Percentiles rank a stretch among this genome's conserved stretches.
Evolutionary conservation across 2,888 invertebrate genomes (phyloP).

Genomic region (Pherbina coryleti): DNA sequence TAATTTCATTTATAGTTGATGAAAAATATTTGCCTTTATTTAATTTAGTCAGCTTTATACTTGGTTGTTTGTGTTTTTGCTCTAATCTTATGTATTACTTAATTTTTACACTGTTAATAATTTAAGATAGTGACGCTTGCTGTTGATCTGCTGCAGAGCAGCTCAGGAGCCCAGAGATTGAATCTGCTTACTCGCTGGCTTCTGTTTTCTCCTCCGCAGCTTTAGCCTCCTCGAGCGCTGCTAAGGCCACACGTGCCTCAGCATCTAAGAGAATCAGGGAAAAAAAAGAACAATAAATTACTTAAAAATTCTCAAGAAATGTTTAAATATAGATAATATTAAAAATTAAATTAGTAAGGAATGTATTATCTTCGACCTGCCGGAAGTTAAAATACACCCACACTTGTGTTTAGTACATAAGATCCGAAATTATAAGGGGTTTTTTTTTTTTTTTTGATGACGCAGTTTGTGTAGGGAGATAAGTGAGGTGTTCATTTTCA

Average conservation of each 20-base stretch:
- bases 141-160: neutral
- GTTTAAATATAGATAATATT: too few relatives aligned
- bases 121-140: neutral
- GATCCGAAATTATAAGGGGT: too few relatives aligned
- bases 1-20: neutral
- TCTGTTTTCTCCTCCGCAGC: neutral
- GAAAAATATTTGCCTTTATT: conserved; percentile 5
- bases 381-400: too few relatives aligned
- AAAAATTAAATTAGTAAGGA: too few relatives aligned
- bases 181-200: neutral
- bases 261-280: conserved; percentile 54
- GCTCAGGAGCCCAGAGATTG: neutral
- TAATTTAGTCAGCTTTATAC: neutral
- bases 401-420: too few relatives aligned
- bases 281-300: neutral
- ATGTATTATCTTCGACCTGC: too few relatives aligned
- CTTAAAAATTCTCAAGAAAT: neutral
- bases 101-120: neutral
- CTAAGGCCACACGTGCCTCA: conserved; percentile 60
- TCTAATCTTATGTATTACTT: neutral
- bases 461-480: too few relatives aligned
- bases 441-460: too few relatives aligned
- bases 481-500: too few relatives aligned
- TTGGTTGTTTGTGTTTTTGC: neutral
- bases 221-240: conserved; percentile 50